Base-by-base conservation (phyloP, 2,888 invertebrate species). In the Augochlorella aurata region DNA sequence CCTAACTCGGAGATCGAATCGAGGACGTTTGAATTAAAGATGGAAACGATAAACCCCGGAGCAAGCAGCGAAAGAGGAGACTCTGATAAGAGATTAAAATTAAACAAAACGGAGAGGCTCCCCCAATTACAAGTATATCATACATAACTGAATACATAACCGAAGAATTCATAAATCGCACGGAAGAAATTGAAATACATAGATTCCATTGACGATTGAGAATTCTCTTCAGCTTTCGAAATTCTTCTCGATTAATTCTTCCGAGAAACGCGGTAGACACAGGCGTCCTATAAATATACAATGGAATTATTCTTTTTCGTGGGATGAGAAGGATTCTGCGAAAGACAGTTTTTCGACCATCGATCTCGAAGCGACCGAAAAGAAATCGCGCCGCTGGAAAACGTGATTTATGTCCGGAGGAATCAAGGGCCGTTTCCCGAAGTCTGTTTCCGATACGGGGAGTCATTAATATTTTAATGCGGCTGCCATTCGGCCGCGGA, bases 401-500 rank as follows among this genome's bases (percentile, higher is more conserved):
- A 9, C 44, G 54, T 89, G 88, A 88, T 88, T 88, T 89, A 88
- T 88, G 83, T 67, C 21, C 21, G 54, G 68, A 66, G 54, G 74
- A 66, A 61, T 70, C 68, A 45, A 65, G 85, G 74, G 80, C 72
- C 81, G 81, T 81, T 86, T 85, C 73, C 84, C 82, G 45, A 88
- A 83, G 89, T 89, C 88, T 89, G 87, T 86, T 88, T 89, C 89
- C 89, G 88, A 88, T 88, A 87, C 83, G 80, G 70, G 58, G 74
- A 74, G 77, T 87, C 88, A 89, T 91, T 91, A 90, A 92, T 92
- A 91, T 91, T 91, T 91, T 88, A 90, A 92, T 90, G 87, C 89
- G 87, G 73, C 86, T 88, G 89, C 85, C 89, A 86, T 87, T 87
- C 87, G 82, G 79, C 79, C 76, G 68, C 71, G 85, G 84, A 81